Conservation (phyloP, 2,888 invertebrate species). For the Lepetodrilus schrolli region DNA sequence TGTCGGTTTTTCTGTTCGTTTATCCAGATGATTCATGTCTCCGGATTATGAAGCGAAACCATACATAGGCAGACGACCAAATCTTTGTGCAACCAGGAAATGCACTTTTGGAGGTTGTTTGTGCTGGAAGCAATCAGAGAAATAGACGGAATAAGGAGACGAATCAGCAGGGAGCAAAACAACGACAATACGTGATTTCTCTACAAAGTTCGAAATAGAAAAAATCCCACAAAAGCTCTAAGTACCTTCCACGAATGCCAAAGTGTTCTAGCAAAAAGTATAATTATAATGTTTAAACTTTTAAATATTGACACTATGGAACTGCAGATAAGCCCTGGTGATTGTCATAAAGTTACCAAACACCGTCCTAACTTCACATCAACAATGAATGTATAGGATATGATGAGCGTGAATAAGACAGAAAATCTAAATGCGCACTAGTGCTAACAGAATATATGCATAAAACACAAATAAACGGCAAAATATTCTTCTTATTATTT, state of each 20-base stretch:
- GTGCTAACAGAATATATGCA: too few species aligned
- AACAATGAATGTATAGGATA: too few species aligned
- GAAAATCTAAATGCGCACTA: too few species aligned
- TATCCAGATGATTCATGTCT: conserved; percentile 18
- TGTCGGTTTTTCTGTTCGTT: conserved; percentile 4
- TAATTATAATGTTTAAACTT: conserved; percentile 21
- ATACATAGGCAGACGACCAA: conserved; percentile 13
- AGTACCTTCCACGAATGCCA: background rate
- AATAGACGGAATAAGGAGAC: background rate
- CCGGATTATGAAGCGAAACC: conserved; percentile 1
- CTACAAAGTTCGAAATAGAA: conserved; percentile 9
- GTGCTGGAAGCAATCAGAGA: conserved; percentile 14
- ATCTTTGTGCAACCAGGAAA: conserved; percentile 23
- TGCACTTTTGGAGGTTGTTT: conserved; percentile 21
- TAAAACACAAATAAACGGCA: too few species aligned
- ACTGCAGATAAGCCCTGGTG: conserved; percentile 2
- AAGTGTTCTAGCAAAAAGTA: conserved; percentile 17
- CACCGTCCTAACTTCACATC: too few species aligned
- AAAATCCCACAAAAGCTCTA: conserved; percentile 2
- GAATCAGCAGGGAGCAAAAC: background rate
- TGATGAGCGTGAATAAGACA: too few species aligned
- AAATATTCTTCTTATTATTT: too few species aligned
- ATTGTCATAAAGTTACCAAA: background rate
- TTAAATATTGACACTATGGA: conserved; percentile 17
- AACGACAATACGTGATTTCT: conserved; percentile 14